Evolutionary conservation across 1,140 invertebrate genomes (phyloP).

Genomic region (Zaprionus ornatus): DNA sequence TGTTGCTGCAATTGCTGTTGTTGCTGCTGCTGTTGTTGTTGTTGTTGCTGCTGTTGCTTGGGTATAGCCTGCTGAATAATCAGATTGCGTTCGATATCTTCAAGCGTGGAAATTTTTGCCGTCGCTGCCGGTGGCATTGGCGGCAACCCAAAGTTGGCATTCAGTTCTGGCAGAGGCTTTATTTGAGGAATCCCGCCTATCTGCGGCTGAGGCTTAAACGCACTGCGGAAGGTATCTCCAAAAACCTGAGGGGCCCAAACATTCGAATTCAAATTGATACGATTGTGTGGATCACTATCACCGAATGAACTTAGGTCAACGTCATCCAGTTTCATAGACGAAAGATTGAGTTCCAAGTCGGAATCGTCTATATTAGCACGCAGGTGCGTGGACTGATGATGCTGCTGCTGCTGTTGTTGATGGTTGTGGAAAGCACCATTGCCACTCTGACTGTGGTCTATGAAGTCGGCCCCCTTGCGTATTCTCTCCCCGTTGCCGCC

Average conservation of each 20-base stretch:
- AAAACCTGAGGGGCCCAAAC: conserved; percentile 84
- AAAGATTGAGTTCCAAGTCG: conserved; percentile 84
- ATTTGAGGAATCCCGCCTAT: conserved; percentile 19
- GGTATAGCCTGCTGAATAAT: conserved; percentile 77
- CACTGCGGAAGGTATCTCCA: conserved; percentile 62
- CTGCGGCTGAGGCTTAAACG: conserved; percentile 60
- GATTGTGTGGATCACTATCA: conserved; percentile 68
- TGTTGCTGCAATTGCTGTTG: conserved; percentile 9
- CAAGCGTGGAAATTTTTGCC: conserved; percentile 76
- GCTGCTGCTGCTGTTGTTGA: not conserved
- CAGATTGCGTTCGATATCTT: conserved; percentile 82
- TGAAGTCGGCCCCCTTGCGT: conserved; percentile 45
- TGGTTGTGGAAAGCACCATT: conserved; percentile 39
- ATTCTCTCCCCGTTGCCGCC: conserved; percentile 65
- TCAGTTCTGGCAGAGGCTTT: conserved; percentile 48
- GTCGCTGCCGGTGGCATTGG: conserved; percentile 40
- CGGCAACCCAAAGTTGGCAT: conserved; percentile 64
- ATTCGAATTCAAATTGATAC: conserved; percentile 82
- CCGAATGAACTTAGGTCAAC: conserved; percentile 82
- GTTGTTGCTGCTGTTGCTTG: conserved; percentile 41
- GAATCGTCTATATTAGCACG: conserved; percentile 58
- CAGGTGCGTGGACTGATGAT: conserved; percentile 3
- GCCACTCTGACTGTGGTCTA: conserved; percentile 38
- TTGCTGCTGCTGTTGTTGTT: conserved; percentile 39
- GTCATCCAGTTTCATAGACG: conserved; percentile 86